A percentile compares a stretch with the other conserved stretches of the same genome.
Evolutionary conservation across 2,113 vertebrate genomes (phyloP).

Genomic region (Pseudorectes ferrugineus): DNA sequence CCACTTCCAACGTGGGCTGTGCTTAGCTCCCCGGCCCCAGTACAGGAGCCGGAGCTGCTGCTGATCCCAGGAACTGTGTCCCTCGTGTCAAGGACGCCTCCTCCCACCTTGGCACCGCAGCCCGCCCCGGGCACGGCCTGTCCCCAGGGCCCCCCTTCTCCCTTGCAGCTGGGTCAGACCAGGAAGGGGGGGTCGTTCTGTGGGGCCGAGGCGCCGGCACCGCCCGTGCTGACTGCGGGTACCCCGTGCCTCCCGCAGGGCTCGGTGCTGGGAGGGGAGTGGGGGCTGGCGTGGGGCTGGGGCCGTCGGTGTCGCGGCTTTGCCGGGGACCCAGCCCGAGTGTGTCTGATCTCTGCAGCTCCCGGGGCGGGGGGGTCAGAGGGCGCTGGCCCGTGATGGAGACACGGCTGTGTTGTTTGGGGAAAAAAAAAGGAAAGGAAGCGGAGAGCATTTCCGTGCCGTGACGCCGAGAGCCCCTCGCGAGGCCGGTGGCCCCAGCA

Average conservation of each 20-base stretch:
- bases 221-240: accelerated
- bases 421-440: neutral
- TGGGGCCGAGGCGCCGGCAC: accelerated
- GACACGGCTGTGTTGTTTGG: neutral
- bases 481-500: neutral
- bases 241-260: accelerated
- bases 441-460: neutral
- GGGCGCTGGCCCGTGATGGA: accelerated
- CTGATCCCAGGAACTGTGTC: neutral
- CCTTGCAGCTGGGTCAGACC: too few relatives aligned
- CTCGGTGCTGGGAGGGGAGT: neutral
- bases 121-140: accelerated
- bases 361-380: neutral
- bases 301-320: accelerated
- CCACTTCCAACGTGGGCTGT: accelerated
- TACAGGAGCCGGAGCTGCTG: neutral
- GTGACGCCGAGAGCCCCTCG: neutral
- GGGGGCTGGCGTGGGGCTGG: neutral
- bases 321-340: accelerated
- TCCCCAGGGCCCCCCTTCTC: neutral
- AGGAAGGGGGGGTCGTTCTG: accelerated
- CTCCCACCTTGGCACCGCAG: neutral
- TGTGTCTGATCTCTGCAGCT: neutral
- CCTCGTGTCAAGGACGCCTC: neutral
- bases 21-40: neutral